Evolutionary conservation across 2,113 vertebrate species (phyloP), one percentile per base, ranked within the genome.

Genomic region (Rhodinocichla rosea): DNA sequence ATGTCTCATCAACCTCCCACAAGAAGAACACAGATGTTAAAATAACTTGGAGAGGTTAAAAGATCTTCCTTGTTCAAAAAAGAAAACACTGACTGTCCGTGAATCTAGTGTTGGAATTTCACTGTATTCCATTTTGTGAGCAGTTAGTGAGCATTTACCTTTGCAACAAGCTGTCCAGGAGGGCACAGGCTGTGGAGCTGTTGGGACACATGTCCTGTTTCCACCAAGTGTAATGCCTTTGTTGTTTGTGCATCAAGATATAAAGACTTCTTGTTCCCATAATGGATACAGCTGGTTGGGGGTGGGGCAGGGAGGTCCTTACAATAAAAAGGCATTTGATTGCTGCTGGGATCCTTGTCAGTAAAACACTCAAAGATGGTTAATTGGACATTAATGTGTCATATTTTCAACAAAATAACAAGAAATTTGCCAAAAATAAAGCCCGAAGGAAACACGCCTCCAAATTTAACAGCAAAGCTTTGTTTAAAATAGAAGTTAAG

Each of bases 331-430:
- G 69, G 33, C 55, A 67, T 95, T 95, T 92, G 94, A 96, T 89
- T 96, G 74, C 92, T 91, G 84, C 89, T 79, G 89, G 93, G 86
- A 97, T 97, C 83, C 95, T 83, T 96, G 95, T 97, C 95, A 97
- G 96, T 96, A 88, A 96, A 96, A 97, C 65, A 87, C 93, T 97
- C 95, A 96, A 68, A 93, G 94, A 95, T 97, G 75, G 79, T 92
- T 97, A 97, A 98, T 97, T 97, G 96, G 95, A 97, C 94, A 97
- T 97, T 97, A 97, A 98, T 97, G 95, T 97, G 97, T 97, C 98
- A 97, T 91, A 60, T 98, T 97, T 93, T 96, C 95, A 96, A 97
- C 94, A 95, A 96, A 98, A 97, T 97, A 97, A 97, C 94, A 97
- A 86, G 40, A 87, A 94, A 96, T 94, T 97, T 96, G 97, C 98